phyloP scores from a whole-genome alignment of 2,113 vertebrate species.

The Nerophis ophidion region DNA sequence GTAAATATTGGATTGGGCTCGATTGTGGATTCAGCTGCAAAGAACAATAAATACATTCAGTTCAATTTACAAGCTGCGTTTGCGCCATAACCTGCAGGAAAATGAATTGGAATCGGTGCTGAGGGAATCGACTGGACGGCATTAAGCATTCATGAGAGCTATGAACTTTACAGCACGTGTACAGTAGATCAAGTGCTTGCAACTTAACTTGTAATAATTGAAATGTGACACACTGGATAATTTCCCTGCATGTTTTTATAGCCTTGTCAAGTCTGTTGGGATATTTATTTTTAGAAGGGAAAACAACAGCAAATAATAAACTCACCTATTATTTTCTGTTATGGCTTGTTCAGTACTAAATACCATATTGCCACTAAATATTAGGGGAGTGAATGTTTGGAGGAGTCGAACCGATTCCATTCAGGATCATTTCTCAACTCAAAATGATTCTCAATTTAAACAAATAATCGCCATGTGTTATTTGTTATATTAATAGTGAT shows the following conservation, averaged over 20 bases:
- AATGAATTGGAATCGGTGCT: background rate
- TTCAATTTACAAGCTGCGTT: background rate
- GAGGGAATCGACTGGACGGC: background rate
- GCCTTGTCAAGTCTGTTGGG: background rate
- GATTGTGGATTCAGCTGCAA: background rate
- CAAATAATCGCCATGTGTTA: too few relatives aligned
- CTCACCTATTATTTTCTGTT: too few relatives aligned
- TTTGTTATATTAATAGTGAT: too few relatives aligned
- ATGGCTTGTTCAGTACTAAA: too few relatives aligned
- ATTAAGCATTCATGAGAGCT: conserved; percentile 6
- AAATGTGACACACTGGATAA: background rate
- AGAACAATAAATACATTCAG: background rate
- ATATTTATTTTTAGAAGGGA: background rate
- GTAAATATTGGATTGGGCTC: conserved; percentile 8
- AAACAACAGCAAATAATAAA: too few relatives aligned
- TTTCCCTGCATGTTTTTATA: background rate
- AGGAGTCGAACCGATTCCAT: too few relatives aligned
- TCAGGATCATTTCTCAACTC: too few relatives aligned
- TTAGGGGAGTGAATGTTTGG: too few relatives aligned
- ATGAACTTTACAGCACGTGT: conserved; percentile 3
- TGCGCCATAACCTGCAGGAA: background rate
- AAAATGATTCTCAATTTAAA: too few relatives aligned
- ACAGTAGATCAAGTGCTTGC: background rate
- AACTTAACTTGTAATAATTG: background rate
- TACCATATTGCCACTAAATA: too few relatives aligned